Evolutionary conservation across 2,797 vertebrate genomes (phyloP).

Genomic region (Phalloptychus januarius): DNA sequence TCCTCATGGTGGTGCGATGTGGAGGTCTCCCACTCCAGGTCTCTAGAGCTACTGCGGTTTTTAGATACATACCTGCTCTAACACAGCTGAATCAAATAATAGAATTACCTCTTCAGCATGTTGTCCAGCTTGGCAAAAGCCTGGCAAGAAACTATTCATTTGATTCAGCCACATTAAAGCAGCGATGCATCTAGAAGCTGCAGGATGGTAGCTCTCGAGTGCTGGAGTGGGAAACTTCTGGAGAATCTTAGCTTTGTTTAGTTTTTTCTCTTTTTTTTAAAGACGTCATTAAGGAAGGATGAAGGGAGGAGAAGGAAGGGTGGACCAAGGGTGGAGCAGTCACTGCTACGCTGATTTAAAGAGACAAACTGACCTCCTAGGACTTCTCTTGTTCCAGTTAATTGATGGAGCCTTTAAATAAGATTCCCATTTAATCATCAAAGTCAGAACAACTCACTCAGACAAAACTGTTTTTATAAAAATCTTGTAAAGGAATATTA

Average conservation of each 20-base stretch:
- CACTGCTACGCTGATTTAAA: constrained; percentile 35
- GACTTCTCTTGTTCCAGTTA: constrained; percentile 32
- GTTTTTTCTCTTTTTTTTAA: not conserved
- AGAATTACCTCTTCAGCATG: too few species aligned
- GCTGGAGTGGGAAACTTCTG: not conserved
- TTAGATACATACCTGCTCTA: not conserved
- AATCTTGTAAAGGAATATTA: not conserved
- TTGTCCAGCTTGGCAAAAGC: not conserved
- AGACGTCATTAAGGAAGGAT: constrained; percentile 46
- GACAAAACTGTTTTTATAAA: not conserved
- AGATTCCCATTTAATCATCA: not conserved
- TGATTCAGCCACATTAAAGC: not conserved
- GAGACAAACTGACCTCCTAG: constrained; percentile 36
- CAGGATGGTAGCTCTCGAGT: not conserved
- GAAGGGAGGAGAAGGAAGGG: constrained; percentile 58
- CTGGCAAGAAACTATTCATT: not conserved
- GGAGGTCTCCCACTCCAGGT: not conserved
- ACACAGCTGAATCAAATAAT: not conserved
- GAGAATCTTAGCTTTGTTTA: not conserved
- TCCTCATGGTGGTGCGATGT: not conserved
- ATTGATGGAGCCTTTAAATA: constrained; percentile 1
- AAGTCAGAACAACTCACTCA: constrained; percentile 4
- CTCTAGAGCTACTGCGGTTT: not conserved
- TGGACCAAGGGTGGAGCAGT: constrained; percentile 27
- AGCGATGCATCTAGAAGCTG: not conserved